phyloP scores from a whole-genome alignment of 2,797 vertebrate species.

The Luscinia megarhynchos region DNA sequence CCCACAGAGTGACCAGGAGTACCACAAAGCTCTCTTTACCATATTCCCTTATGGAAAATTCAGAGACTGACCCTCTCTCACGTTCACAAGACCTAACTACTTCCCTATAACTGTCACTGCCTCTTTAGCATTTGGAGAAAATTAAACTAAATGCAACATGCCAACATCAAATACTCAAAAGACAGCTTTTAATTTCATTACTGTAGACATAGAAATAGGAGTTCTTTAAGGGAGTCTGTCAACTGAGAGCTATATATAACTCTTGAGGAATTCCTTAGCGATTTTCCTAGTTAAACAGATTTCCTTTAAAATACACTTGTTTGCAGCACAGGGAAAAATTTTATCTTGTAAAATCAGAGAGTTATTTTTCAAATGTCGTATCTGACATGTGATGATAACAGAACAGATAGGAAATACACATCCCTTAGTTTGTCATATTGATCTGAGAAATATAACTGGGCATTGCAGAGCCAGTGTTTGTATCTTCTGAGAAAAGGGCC shows the following conservation, averaged over 20 bases:
- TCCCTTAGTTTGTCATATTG: conserved; percentile 1
- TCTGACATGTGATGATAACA: conserved; percentile 23
- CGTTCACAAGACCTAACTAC: conserved; percentile 13
- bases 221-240: conserved; percentile 58
- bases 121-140: conserved; percentile 68
- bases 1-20: not conserved
- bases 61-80: not conserved
- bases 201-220: conserved; percentile 49
- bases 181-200: conserved; percentile 67
- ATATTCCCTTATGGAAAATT: not conserved
- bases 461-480: conserved; percentile 1
- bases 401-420: conserved; percentile 1
- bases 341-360: conserved; percentile 56
- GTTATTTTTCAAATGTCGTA: conserved; percentile 41
- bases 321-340: conserved; percentile 26
- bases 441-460: conserved; percentile 25
- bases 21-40: not conserved
- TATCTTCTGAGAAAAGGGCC: not conserved
- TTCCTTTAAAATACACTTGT: conserved; percentile 62
- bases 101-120: conserved; percentile 28
- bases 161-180: conserved; percentile 61
- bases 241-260: conserved; percentile 61
- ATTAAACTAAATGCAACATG: conserved; percentile 62
- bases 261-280: conserved; percentile 63
- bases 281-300: conserved; percentile 60